Evolutionary conservation across 2,888 invertebrate genomes (phyloP).

Genomic region (Brachylomia viminalis): DNA sequence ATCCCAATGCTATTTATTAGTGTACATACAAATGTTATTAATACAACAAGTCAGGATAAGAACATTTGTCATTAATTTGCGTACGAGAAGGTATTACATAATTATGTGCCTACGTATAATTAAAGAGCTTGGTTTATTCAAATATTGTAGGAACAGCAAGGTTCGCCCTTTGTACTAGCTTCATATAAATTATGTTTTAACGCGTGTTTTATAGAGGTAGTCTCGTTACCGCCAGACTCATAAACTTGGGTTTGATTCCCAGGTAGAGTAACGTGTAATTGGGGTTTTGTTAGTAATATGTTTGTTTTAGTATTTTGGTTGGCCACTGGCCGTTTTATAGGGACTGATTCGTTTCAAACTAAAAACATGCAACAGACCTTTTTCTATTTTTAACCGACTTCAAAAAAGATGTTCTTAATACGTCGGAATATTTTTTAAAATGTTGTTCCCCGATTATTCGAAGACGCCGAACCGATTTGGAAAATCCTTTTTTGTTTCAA

Average conservation of each 20-base stretch:
- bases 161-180: constrained; percentile 32
- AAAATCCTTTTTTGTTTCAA: too few relatives aligned
- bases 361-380: not conserved
- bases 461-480: too few relatives aligned
- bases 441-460: too few relatives aligned
- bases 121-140: constrained; percentile 69
- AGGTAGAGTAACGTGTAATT: constrained; percentile 31
- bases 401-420: too few relatives aligned
- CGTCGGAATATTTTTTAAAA: too few relatives aligned
- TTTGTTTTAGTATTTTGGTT: constrained; percentile 31
- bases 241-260: constrained; percentile 40
- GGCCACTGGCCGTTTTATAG: not conserved
- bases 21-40: not conserved
- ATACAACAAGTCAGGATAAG: constrained; percentile 9
- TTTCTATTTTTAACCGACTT: not conserved
- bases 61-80: constrained; percentile 45
- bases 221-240: constrained; percentile 35
- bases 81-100: constrained; percentile 18
- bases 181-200: constrained; percentile 58
- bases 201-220: constrained; percentile 60
- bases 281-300: constrained; percentile 27
- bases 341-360: not conserved
- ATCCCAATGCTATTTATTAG: not conserved
- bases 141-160: constrained; percentile 62
- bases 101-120: constrained; percentile 30